Evolutionary conservation across 2,113 vertebrate species (phyloP).

Genomic region (Pteruthius melanotis): DNA sequence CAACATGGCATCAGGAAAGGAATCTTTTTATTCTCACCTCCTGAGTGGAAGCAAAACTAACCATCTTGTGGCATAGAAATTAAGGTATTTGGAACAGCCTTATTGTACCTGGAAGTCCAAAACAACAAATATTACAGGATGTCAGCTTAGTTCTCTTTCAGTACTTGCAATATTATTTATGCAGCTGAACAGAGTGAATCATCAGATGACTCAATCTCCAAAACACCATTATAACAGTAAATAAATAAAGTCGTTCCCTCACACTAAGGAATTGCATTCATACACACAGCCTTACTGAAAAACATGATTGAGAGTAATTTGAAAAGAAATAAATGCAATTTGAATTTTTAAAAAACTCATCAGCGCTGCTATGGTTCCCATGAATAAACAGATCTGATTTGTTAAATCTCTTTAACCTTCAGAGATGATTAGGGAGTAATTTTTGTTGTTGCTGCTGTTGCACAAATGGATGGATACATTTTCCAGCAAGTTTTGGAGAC

Average conservation of each 20-base stretch:
- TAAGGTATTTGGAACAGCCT: background rate
- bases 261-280: background rate
- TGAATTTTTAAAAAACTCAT: slow-evolving; percentile 37
- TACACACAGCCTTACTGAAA: slow-evolving; percentile 20
- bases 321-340: slow-evolving; percentile 51
- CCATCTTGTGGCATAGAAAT: background rate
- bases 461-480: slow-evolving; percentile 27
- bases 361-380: slow-evolving; percentile 19
- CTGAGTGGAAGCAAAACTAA: background rate
- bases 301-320: slow-evolving; percentile 31
- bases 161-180: background rate
- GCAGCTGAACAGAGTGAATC: slow-evolving; percentile 47
- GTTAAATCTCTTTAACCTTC: slow-evolving; percentile 47
- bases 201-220: slow-evolving; percentile 55
- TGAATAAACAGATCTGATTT: slow-evolving; percentile 45
- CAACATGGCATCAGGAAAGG: background rate
- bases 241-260: slow-evolving; percentile 32
- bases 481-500: slow-evolving; percentile 38
- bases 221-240: slow-evolving; percentile 14
- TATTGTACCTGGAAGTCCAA: background rate
- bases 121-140: background rate
- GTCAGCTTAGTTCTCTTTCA: background rate
- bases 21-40: background rate
- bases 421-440: slow-evolving; percentile 39
- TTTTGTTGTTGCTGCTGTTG: slow-evolving; percentile 38